These are phyloP conservation scores for Frankliniella fusca DNA, from an alignment of 2,888 invertebrate genomes.

Conservation along the genomic window DNA sequence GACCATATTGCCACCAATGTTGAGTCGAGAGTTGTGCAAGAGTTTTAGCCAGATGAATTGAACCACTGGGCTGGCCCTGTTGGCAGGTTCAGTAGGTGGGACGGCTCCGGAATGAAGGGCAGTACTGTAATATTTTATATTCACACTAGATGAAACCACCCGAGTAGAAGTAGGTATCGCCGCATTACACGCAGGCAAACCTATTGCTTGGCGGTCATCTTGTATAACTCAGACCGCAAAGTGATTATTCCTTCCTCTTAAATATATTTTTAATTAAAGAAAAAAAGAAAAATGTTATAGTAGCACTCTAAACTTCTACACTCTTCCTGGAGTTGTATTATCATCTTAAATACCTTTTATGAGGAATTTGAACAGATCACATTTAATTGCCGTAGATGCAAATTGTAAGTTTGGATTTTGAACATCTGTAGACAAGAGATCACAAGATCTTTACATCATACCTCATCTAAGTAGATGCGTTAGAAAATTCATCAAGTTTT, in stretches of 20 bases:
- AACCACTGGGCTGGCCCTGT: conserved; percentile 23
- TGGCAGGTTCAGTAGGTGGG: conserved; percentile 25
- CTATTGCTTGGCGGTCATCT: conserved; percentile 4
- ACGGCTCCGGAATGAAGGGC: conserved; percentile 19
- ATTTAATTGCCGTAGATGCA: too few species aligned
- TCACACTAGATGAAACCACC: conserved; percentile 1
- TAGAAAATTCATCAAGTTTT: conserved; percentile 10
- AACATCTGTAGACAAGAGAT: too few species aligned
- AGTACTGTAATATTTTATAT: conserved; percentile 20
- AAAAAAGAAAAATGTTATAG: background rate
- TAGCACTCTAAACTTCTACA: background rate
- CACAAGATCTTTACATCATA: background rate
- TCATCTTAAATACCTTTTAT: background rate
- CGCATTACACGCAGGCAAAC: conserved; percentile 9
- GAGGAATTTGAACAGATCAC: background rate
- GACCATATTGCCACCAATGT: too few species aligned
- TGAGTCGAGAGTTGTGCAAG: too few species aligned
- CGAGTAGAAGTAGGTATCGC: conserved; percentile 5
- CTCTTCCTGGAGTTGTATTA: background rate
- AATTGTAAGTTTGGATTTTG: too few species aligned
- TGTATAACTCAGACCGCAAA: background rate
- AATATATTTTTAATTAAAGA: background rate
- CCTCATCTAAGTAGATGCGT: background rate
- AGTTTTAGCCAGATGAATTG: background rate
- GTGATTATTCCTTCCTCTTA: too few species aligned